A percentile compares a stretch with the other conserved stretches of the same genome.
Conservation (phyloP, 1,140 invertebrate genomes). For the Plectus sambesii region DNA sequence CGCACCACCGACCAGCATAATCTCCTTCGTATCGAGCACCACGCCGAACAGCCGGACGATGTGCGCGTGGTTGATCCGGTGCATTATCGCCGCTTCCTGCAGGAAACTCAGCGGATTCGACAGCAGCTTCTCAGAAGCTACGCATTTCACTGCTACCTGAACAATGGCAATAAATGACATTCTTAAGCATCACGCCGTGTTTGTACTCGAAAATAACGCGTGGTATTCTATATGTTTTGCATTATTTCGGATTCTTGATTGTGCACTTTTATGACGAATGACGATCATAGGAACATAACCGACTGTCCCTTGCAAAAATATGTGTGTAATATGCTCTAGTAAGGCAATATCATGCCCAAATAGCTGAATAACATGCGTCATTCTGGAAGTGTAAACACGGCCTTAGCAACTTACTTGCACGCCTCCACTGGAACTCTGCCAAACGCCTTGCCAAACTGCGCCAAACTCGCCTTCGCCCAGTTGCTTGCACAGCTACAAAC, state of each 20-base stretch:
- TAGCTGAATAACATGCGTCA: constrained; percentile 9
- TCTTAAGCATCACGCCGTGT: background rate
- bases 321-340: constrained; percentile 2
- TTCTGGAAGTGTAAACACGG: background rate
- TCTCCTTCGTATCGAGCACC: constrained; percentile 77
- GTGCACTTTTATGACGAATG: constrained; percentile 2
- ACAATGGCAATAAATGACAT: constrained; percentile 23
- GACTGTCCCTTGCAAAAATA: constrained; percentile 56
- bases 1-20: constrained; percentile 68
- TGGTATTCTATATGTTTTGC: too few relatives aligned
- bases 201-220: too few relatives aligned
- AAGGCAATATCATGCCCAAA: constrained; percentile 3
- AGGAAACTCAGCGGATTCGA: constrained; percentile 89
- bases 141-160: constrained; percentile 92
- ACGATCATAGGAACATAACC: constrained; percentile 53
- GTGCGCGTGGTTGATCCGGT: constrained; percentile 87
- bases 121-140: constrained; percentile 65
- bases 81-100: constrained; percentile 96
- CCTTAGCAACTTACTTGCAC: constrained; percentile 10
- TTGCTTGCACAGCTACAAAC: constrained; percentile 89
- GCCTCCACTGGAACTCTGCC: constrained; percentile 64
- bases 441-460: constrained; percentile 89
- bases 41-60: constrained; percentile 93
- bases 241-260: too few relatives aligned
- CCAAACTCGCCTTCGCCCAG: constrained; percentile 92